Percentiles rank a stretch among this genome's conserved stretches.
These are phyloP conservation scores for Pachyseris speciosa DNA, from an alignment of 64 coral and sea anemone genomes.

Conservation along the genomic window DNA sequence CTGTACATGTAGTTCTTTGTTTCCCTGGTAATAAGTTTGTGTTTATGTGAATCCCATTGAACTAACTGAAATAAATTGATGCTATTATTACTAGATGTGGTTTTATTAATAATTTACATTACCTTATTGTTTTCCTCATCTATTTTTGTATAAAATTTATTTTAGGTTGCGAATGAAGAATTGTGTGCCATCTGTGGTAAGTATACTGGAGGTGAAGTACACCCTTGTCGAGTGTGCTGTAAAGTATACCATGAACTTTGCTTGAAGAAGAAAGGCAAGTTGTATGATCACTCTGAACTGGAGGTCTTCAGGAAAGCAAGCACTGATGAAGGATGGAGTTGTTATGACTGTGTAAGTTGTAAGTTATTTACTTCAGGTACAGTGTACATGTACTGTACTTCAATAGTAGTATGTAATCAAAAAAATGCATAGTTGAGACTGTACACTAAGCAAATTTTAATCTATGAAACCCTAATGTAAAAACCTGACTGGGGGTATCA, in stretches of 20 bases:
- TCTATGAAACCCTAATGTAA: too few relatives aligned
- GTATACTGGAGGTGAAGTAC: constrained; percentile 75
- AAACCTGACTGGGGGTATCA: too few relatives aligned
- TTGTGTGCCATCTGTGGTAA: constrained; percentile 76
- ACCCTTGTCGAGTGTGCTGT: constrained; percentile 83
- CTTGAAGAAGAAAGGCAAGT: constrained; percentile 72
- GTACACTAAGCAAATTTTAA: too few relatives aligned
- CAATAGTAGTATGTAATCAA: too few relatives aligned
- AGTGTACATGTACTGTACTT: too few relatives aligned
- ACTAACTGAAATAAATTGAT: too few relatives aligned
- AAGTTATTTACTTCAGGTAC: too few relatives aligned
- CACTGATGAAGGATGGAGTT: constrained; percentile 84
- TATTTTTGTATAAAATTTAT: neutral
- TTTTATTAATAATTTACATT: neutral
- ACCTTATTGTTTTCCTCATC: neutral
- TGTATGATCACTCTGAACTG: constrained; percentile 58
- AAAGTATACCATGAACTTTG: constrained; percentile 90
- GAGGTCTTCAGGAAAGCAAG: constrained; percentile 77
- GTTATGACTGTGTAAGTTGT: constrained; percentile 91
- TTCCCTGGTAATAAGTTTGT: too few relatives aligned
- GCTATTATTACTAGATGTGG: too few relatives aligned
- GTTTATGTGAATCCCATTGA: too few relatives aligned
- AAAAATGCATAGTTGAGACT: too few relatives aligned
- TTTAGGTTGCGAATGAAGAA: constrained; percentile 89
- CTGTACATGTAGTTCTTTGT: too few relatives aligned